Evolutionary conservation across 2,888 invertebrate genomes (phyloP), one percentile per base, ranked within the genome.

Genomic region (Acutogordius australiensis): DNA sequence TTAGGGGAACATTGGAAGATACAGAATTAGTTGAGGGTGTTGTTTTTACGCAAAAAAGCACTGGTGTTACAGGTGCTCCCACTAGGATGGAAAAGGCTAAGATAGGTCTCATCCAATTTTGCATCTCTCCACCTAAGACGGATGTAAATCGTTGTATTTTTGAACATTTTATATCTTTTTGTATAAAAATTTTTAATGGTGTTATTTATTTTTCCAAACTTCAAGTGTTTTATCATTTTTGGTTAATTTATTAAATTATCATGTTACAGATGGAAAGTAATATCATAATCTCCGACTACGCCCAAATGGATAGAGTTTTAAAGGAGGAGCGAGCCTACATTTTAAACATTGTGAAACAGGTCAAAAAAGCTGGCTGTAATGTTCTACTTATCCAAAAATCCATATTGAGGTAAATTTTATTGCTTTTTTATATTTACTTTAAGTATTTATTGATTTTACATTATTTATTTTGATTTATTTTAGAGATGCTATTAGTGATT

Each of bases 111-210:
- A 94, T 99, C 65, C 97, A 99, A 72, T 99, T 99, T 73, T 99
- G 97, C 71, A 85, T 99, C 71, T 97, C 97, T 18, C 86, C 97
- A 60, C 97, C 97, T 2, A 99, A 99, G 75, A 97, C 97, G 61
- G 94, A 99, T 73, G 83, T 83, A 18, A n/a, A 18, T 44, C 21
- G 56, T n/a, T n/a, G n/a, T n/a, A n/a, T n/a, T n/a, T n/a, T n/a
- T n/a, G n/a, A n/a, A n/a, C n/a, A n/a, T n/a, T n/a, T n/a, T n/a
- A n/a, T n/a, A n/a, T n/a, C n/a, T n/a, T n/a, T n/a, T n/a, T n/a
- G n/a, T n/a, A n/a, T n/a, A n/a, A n/a, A n/a, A n/a, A n/a, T n/a
- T n/a, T n/a, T n/a, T n/a, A n/a, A n/a, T n/a, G n/a, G n/a, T n/a
- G n/a, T n/a, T n/a, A n/a, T n/a, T n/a, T n/a, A n/a, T n/a, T n/a